Evolutionary conservation across 2,888 invertebrate species (phyloP).

Genomic region (Sceliomorpha sp.): DNA sequence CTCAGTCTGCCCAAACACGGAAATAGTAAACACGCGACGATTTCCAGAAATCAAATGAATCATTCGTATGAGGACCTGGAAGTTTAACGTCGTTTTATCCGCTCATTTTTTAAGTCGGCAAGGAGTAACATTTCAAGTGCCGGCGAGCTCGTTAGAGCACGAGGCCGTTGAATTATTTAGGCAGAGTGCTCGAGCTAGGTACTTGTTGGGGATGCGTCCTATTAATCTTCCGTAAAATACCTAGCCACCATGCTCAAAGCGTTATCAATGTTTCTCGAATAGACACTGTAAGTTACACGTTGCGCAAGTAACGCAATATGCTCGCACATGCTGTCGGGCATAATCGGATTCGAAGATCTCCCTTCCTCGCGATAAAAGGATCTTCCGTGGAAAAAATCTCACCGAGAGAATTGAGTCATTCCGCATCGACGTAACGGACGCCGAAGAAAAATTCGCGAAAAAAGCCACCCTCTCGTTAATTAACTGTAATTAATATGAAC

Average conservation of each 20-base stretch:
- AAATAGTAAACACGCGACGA: conserved; percentile 7
- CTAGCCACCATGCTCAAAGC: conserved; percentile 43
- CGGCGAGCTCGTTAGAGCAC: conserved; percentile 44
- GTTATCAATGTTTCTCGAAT: conserved; percentile 49
- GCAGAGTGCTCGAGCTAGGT: conserved; percentile 54
- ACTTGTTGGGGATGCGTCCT: conserved; percentile 52
- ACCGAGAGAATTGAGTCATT: too few relatives aligned
- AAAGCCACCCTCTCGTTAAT: too few relatives aligned
- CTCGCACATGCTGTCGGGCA: conserved; percentile 14
- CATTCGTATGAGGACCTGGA: conserved; percentile 13
- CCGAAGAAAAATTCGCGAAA: too few relatives aligned
- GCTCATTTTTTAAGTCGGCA: conserved; percentile 38
- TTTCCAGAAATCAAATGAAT: conserved; percentile 20
- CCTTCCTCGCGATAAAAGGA: too few relatives aligned
- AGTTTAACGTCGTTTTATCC: conserved; percentile 24
- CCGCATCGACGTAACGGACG: too few relatives aligned
- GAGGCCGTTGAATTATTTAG: conserved; percentile 54
- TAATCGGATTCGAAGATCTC: neutral
- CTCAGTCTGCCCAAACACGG: too few relatives aligned
- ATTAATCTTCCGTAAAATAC: conserved; percentile 49
- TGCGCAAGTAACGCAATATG: conserved; percentile 21
- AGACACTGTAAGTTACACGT: conserved; percentile 35
- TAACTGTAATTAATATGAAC: too few relatives aligned
- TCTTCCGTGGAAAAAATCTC: too few relatives aligned
- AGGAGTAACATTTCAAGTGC: conserved; percentile 42